phyloP scores from a whole-genome alignment of 1,140 invertebrate species.

The Dreissena rostriformis region DNA sequence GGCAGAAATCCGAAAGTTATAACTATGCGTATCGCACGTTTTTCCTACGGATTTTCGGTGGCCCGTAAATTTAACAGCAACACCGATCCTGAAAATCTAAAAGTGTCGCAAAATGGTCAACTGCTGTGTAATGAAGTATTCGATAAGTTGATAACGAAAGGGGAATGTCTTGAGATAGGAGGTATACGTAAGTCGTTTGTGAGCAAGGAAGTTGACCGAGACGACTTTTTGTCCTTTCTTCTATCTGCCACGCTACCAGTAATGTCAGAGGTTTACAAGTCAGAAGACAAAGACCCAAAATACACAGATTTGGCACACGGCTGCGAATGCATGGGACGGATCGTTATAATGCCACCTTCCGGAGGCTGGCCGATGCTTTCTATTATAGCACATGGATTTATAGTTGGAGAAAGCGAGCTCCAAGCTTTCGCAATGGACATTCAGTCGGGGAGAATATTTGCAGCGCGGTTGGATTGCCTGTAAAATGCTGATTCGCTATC shows the following conservation, averaged over 20 bases:
- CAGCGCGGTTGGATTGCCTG: not conserved
- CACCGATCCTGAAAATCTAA: not conserved
- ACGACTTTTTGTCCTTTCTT: not conserved
- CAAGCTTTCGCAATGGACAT: not conserved
- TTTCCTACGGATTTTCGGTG: not conserved
- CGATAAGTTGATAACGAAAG: not conserved
- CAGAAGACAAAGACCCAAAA: constrained; percentile 2
- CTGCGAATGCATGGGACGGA: not conserved
- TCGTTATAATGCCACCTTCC: not conserved
- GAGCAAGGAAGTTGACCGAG: not conserved
- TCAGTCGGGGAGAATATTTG: not conserved
- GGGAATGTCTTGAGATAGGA: not conserved
- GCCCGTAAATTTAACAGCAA: not conserved
- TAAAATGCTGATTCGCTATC: not conserved
- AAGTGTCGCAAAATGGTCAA: not conserved
- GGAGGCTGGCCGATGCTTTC: not conserved
- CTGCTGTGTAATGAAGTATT: not conserved
- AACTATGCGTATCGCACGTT: not conserved
- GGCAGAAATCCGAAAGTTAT: not conserved
- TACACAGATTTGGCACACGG: not conserved
- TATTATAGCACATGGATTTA: not conserved
- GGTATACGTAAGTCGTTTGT: not conserved
- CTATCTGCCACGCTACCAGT: not conserved
- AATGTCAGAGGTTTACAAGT: not conserved
- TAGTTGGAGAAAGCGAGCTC: not conserved